Percentiles rank a stretch among this genome's conserved stretches.
phyloP scores from a whole-genome alignment of 2,113 vertebrate genomes.

The Chionomys nivalis region DNA sequence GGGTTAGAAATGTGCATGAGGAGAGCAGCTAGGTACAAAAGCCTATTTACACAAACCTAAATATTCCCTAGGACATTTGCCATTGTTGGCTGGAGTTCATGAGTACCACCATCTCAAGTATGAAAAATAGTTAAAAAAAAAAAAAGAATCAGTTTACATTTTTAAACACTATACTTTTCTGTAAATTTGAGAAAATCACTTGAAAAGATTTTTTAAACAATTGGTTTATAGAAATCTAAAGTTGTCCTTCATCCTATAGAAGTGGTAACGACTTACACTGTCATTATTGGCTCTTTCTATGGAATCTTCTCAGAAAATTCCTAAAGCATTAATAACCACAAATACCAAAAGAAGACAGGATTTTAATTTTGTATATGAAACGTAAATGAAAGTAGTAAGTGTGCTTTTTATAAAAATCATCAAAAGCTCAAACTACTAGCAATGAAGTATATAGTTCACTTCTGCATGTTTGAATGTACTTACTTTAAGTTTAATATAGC shows the following conservation, averaged over 20 bases:
- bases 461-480: neutral
- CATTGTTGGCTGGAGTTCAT: too few relatives aligned
- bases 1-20: neutral
- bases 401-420: neutral
- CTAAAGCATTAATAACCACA: neutral
- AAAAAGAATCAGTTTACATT: neutral
- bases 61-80: neutral
- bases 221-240: neutral
- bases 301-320: neutral
- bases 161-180: neutral
- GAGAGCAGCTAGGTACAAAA: too few relatives aligned
- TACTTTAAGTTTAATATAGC: too few relatives aligned
- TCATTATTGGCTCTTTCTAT: too few relatives aligned
- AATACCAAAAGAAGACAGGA: neutral
- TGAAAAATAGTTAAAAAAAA: too few relatives aligned
- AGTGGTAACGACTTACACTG: too few relatives aligned
- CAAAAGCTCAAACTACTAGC: neutral
- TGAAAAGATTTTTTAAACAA: neutral
- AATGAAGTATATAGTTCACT: neutral
- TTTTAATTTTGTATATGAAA: neutral
- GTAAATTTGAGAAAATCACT: neutral
- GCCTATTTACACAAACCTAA: neutral
- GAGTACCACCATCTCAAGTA: too few relatives aligned
- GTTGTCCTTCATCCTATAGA: neutral
- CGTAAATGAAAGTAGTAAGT: neutral